These are phyloP conservation scores for Danio kyathit DNA, from an alignment of 2,797 vertebrate species.

Conservation along the genomic window DNA sequence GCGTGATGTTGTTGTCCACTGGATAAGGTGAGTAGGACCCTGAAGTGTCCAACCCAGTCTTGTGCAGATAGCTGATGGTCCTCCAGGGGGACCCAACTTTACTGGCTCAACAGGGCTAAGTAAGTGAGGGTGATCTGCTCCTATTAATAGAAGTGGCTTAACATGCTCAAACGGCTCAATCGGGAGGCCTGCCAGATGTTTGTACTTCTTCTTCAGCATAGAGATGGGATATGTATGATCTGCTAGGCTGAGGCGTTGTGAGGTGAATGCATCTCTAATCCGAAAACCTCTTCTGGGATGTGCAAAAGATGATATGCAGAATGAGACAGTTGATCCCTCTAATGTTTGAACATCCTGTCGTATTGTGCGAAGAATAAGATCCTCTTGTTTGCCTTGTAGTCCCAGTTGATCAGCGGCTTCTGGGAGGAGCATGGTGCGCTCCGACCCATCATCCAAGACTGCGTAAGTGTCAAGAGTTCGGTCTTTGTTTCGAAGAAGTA, in stretches of 20 bases:
- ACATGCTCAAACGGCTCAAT: background rate
- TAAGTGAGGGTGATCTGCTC: slow-evolving; percentile 15
- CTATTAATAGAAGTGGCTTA: background rate
- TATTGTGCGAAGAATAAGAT: background rate
- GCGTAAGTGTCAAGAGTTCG: background rate
- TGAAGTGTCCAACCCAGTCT: slow-evolving; percentile 6
- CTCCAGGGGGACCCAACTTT: background rate
- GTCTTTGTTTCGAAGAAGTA: background rate
- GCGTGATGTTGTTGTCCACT: background rate
- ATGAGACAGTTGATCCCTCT: background rate
- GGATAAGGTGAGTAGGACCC: background rate
- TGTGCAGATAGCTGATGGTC: slow-evolving; percentile 2
- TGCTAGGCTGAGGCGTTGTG: background rate
- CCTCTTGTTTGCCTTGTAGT: background rate
- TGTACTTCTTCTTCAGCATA: background rate
- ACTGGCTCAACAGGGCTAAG: slow-evolving; percentile 10
- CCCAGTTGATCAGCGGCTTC: background rate
- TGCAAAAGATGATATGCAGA: background rate
- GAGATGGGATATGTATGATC: background rate
- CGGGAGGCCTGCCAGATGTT: slow-evolving; percentile 7
- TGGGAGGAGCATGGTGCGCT: background rate
- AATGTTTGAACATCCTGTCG: background rate
- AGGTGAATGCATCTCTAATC: background rate
- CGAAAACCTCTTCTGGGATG: background rate
- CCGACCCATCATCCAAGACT: slow-evolving; percentile 1